Conservation (phyloP, 2,888 invertebrate genomes). For the Macaria notata region DNA sequence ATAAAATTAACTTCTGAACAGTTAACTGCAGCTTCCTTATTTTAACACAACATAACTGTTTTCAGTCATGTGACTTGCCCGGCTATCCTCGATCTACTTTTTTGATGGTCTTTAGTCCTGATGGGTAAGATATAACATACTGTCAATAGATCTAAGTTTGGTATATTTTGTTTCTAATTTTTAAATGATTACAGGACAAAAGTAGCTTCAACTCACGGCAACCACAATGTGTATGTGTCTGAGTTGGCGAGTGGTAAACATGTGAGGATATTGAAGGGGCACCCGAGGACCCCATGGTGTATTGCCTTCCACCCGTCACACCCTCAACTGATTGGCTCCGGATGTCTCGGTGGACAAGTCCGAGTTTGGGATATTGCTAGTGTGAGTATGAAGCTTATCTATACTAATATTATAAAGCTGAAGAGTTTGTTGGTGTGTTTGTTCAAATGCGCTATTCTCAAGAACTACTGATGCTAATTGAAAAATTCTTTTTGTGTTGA, state of each 20-base stretch:
- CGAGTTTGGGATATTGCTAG: conserved; percentile 90
- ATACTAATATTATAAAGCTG: no score
- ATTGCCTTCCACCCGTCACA: conserved; percentile 93
- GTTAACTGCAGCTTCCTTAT: no score
- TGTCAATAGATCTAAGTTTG: no score
- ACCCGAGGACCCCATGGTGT: conserved; percentile 95
- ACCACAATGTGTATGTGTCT: conserved; percentile 93
- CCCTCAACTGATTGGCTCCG: conserved; percentile 92
- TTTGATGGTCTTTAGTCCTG: conserved; percentile 93
- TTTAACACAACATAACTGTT: conserved; percentile 12
- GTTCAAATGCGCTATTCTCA: no score
- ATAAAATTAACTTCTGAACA: no score
- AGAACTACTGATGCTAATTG: no score
- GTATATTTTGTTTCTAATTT: no score
- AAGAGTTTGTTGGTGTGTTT: no score
- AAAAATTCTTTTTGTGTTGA: no score
- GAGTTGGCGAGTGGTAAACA: conserved; percentile 90
- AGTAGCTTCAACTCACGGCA: conserved; percentile 94
- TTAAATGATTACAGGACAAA: conserved; percentile 80
- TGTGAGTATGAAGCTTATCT: conserved; percentile 49
- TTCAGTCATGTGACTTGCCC: conserved; percentile 87
- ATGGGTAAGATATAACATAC: conserved; percentile 83
- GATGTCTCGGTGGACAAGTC: conserved; percentile 94
- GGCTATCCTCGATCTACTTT: conserved; percentile 91
- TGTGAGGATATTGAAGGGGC: conserved; percentile 89